Evolutionary conservation across 2,113 vertebrate genomes (phyloP).

Genomic region (Channa maculata): DNA sequence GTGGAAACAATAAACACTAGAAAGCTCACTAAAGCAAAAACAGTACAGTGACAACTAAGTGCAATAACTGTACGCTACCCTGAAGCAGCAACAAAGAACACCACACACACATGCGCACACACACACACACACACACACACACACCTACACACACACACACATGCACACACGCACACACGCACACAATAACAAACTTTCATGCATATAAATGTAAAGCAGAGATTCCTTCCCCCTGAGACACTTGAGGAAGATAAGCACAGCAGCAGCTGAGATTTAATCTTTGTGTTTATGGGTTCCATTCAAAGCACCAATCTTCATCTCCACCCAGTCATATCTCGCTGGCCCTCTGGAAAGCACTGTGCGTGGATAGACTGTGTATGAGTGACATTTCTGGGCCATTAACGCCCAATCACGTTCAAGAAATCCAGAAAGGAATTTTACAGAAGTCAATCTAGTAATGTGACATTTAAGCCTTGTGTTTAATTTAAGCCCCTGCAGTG

Average conservation of each 20-base stretch:
- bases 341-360: slow-evolving; percentile 22
- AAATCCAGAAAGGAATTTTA: slow-evolving; percentile 53
- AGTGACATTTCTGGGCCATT: slow-evolving; percentile 74
- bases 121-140: not conserved
- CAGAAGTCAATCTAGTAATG: slow-evolving; percentile 51
- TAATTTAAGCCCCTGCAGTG: slow-evolving; percentile 41
- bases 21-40: slow-evolving; percentile 20
- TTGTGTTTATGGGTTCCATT: slow-evolving; percentile 44
- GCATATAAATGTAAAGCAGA: slow-evolving; percentile 23
- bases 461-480: slow-evolving; percentile 68
- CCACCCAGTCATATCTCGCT: slow-evolving; percentile 10
- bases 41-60: slow-evolving; percentile 6
- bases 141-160: not conserved
- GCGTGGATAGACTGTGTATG: slow-evolving; percentile 38
- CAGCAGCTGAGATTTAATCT: slow-evolving; percentile 28
- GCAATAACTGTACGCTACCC: slow-evolving; percentile 14
- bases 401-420: slow-evolving; percentile 27
- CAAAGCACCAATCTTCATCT: slow-evolving; percentile 26
- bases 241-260: slow-evolving; percentile 35
- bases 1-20: not conserved
- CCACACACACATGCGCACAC: slow-evolving; percentile 1
- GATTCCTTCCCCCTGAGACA: slow-evolving; percentile 16
- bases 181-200: slow-evolving; percentile 1
- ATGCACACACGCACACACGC: not conserved
- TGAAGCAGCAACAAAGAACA: not conserved